phyloP scores from a whole-genome alignment of 2,797 vertebrate species.

The Microctenopoma steveboyesi region DNA sequence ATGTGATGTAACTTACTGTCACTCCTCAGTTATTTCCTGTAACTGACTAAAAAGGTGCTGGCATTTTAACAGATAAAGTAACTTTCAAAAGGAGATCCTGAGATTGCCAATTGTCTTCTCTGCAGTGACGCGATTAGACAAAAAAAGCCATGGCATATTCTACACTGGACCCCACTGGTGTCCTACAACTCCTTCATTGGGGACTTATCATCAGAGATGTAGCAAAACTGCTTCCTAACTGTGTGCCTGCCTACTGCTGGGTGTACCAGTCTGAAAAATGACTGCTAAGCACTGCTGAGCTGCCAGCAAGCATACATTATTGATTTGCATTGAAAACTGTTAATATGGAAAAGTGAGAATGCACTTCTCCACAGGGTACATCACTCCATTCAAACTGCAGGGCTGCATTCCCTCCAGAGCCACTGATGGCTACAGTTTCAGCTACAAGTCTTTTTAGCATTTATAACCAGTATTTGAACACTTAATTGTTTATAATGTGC shows the following conservation, averaged over 20 bases:
- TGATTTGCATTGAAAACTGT: constrained; percentile 70
- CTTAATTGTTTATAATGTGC: not conserved
- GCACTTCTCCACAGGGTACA: constrained; percentile 2
- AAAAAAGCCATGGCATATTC: constrained; percentile 1
- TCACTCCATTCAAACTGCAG: constrained; percentile 19
- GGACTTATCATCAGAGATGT: constrained; percentile 49
- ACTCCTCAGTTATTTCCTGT: constrained; percentile 24
- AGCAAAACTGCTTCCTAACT: constrained; percentile 60
- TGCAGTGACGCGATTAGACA: constrained; percentile 24
- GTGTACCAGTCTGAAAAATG: constrained; percentile 57
- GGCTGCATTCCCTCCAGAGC: not conserved
- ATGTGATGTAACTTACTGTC: constrained; percentile 11
- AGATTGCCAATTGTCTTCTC: not conserved
- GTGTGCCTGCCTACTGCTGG: constrained; percentile 48
- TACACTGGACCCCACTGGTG: constrained; percentile 35
- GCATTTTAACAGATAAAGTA: constrained; percentile 37
- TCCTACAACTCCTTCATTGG: constrained; percentile 29
- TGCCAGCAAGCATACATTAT: constrained; percentile 69
- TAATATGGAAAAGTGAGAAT: constrained; percentile 40
- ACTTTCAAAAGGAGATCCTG: constrained; percentile 22
- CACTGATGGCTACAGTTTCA: not conserved
- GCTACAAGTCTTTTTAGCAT: not conserved
- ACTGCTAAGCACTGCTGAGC: constrained; percentile 58
- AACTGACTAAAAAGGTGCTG: constrained; percentile 29
- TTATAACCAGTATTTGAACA: not conserved